phyloP scores from a whole-genome alignment of 2,797 vertebrate genomes.

The Megalops cyprinoides region DNA sequence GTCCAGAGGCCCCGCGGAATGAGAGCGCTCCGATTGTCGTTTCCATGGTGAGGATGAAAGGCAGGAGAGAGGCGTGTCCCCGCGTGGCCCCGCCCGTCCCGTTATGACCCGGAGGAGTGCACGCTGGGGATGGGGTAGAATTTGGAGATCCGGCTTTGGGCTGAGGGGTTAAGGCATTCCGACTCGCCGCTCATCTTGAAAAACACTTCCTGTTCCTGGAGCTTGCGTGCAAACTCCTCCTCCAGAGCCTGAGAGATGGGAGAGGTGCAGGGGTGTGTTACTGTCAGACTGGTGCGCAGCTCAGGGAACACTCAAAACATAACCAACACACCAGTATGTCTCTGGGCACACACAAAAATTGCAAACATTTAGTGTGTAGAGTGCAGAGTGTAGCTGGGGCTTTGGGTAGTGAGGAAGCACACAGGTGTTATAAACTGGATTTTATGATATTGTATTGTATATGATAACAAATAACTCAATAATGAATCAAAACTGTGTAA shows the following conservation, averaged over 20 bases:
- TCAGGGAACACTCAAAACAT: too few relatives aligned
- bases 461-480: too few relatives aligned
- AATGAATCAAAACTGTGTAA: too few relatives aligned
- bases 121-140: constrained; percentile 96
- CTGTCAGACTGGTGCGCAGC: not conserved
- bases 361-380: too few relatives aligned
- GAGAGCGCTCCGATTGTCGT: constrained; percentile 27
- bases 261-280: constrained; percentile 35
- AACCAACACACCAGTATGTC: too few relatives aligned
- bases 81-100: not conserved
- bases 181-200: constrained; percentile 99
- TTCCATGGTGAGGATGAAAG: not conserved
- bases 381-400: too few relatives aligned
- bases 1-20: not conserved
- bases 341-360: too few relatives aligned
- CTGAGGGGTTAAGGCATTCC: constrained; percentile 96
- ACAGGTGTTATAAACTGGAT: too few relatives aligned
- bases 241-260: constrained; percentile 82
- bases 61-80: not conserved
- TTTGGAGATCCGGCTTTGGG: constrained; percentile 96
- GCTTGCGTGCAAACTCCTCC: constrained; percentile 95
- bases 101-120: constrained; percentile 86
- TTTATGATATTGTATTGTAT: too few relatives aligned
- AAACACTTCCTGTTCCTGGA: constrained; percentile 98
- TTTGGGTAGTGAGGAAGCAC: too few relatives aligned